These are phyloP conservation scores for Micromys minutus DNA, from an alignment of 2,113 vertebrate species.

Conservation along the genomic window DNA sequence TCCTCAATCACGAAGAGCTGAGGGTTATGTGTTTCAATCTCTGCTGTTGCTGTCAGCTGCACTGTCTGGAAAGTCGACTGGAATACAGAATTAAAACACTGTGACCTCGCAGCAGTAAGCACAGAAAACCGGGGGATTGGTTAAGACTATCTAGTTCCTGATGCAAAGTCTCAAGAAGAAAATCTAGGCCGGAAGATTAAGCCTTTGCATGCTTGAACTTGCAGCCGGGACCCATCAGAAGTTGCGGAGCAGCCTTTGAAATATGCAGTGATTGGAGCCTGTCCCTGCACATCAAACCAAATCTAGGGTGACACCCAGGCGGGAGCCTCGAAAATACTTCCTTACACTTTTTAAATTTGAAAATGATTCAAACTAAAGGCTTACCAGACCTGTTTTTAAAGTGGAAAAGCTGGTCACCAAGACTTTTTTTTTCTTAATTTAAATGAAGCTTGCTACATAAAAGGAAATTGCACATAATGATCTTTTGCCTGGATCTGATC, in stretches of 20 bases:
- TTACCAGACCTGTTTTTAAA: background rate
- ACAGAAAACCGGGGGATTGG: background rate
- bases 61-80: slow-evolving; percentile 91
- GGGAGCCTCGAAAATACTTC: background rate
- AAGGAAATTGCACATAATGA: background rate
- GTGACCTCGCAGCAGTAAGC: background rate
- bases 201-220: background rate
- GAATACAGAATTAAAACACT: slow-evolving; percentile 62
- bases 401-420: background rate
- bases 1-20: slow-evolving; percentile 88
- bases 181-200: background rate
- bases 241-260: background rate
- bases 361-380: background rate
- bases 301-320: background rate
- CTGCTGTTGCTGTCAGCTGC: slow-evolving; percentile 85
- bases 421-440: background rate
- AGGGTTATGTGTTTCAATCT: slow-evolving; percentile 87
- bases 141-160: background rate
- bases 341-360: background rate
- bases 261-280: rapidly evolving
- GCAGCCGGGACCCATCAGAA: background rate
- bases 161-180: background rate
- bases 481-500: background rate
- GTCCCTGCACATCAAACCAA: background rate
- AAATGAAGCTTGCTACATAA: background rate